Evolutionary conservation across 1,140 invertebrate species (phyloP), one percentile per base, ranked within the genome.

Genomic region (Hermetia illucens): DNA sequence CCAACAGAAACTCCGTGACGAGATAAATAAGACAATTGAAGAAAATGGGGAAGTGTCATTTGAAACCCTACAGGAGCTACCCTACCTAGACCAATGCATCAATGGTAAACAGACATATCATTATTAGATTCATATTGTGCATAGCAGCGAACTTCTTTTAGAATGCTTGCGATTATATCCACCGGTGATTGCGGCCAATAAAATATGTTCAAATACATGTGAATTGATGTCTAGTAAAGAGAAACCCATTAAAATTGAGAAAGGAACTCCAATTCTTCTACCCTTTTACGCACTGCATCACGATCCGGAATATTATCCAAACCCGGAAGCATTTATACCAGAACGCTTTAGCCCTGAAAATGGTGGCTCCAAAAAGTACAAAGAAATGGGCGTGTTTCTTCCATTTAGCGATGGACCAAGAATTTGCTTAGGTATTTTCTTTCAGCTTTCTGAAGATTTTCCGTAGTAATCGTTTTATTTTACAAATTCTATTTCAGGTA

Each of bases 311-410:
- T 56, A 62, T 40, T 79, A 67, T 46, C 64, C 69, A 3, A 61
- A 78, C 21, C 75, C 77, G 0, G 64, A 74, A n/a, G 45, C 49
- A 16, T 80, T 72, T 49, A 56, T 70, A 43, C 77, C 77, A 0
- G 72, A 78, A 34, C 50, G 75, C 38, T 79, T 79, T 48, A 45
- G 62, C 5, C 55, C 61, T 3, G 58, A 61, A 31, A 53, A 62
- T 33, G 37, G 37, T 32, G 37, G 37, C 6, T 50, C 57, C 21
- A 51, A 53, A 10, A 21, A 35, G 4, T 42, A 59, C 27, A 49
- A 56, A 38, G 32, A 48, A 21, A 50, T 48, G 0, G 55, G 46
- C 33, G 53, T 51, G 3, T 72, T 63, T 42, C 42, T 75, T 19
- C 70, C 74, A 1, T 77, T 77, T 51, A 71, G 72, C 16, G 71